phyloP scores from a whole-genome alignment of 1,140 invertebrate species.

The Archivesica marissinica region DNA sequence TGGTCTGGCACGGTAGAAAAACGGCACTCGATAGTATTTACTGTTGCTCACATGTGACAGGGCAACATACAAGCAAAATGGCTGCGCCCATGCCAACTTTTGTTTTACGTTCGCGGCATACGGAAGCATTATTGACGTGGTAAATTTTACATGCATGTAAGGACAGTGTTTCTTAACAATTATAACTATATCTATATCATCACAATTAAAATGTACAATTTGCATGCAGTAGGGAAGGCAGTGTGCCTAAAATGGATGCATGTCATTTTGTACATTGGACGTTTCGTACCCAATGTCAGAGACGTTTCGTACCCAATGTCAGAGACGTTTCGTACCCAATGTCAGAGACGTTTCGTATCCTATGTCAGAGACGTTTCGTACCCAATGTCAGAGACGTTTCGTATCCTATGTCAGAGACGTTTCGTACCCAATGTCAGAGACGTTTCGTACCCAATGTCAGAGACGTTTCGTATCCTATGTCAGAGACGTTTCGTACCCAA shows the following conservation, averaged over 20 bases:
- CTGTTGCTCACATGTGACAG: background rate
- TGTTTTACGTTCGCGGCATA: background rate
- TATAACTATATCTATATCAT: background rate
- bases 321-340: no score
- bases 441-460: no score
- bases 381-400: no score
- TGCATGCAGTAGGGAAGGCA: background rate
- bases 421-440: no score
- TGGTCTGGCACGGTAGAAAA: background rate
- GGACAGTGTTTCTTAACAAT: background rate
- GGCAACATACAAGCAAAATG: background rate
- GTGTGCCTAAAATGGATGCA: background rate
- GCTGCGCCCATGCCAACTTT: conserved; percentile 11
- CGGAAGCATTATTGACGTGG: background rate
- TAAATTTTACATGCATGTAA: background rate
- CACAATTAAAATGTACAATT: background rate
- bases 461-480: no score
- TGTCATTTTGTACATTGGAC: background rate
- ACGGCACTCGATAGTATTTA: background rate
- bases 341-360: no score
- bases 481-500: no score
- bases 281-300: no score
- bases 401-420: no score
- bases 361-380: no score
- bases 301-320: no score